phyloP scores from a whole-genome alignment of 1,140 invertebrate genomes.

The Potamilus streckersoni region DNA sequence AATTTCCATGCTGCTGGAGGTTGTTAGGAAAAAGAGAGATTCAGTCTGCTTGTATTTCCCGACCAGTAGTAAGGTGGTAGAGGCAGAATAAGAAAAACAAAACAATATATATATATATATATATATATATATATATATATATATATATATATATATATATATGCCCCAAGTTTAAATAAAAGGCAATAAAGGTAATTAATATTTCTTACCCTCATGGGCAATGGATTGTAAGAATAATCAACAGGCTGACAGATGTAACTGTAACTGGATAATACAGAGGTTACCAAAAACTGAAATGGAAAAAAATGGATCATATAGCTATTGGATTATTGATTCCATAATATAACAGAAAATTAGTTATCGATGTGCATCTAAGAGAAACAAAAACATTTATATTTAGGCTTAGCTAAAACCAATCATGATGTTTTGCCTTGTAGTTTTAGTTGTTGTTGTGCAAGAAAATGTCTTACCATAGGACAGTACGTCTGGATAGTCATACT shows the following conservation, averaged over 20 bases:
- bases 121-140: no score
- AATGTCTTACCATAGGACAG: no score
- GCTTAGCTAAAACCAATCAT: background rate
- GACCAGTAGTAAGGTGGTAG: no score
- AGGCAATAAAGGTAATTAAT: no score
- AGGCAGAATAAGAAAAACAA: no score
- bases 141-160: no score
- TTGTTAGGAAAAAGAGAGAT: no score
- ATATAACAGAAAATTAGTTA: background rate
- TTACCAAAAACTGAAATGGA: conserved; percentile 50
- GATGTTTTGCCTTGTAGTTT: background rate
- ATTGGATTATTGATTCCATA: background rate
- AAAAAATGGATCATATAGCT: conserved; percentile 7
- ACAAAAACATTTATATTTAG: background rate
- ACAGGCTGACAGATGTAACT: conserved; percentile 56
- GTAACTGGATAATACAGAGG: conserved; percentile 43
- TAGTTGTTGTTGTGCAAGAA: background rate
- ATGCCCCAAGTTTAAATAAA: no score
- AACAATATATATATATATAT: no score
- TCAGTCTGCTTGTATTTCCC: no score
- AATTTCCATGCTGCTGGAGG: no score
- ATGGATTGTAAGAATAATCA: conserved; percentile 47
- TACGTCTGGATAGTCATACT: no score
- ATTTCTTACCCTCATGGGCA: conserved; percentile 46
- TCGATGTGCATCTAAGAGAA: background rate